Conservation (phyloP, 2,113 vertebrate species). For the Limanda limanda region DNA sequence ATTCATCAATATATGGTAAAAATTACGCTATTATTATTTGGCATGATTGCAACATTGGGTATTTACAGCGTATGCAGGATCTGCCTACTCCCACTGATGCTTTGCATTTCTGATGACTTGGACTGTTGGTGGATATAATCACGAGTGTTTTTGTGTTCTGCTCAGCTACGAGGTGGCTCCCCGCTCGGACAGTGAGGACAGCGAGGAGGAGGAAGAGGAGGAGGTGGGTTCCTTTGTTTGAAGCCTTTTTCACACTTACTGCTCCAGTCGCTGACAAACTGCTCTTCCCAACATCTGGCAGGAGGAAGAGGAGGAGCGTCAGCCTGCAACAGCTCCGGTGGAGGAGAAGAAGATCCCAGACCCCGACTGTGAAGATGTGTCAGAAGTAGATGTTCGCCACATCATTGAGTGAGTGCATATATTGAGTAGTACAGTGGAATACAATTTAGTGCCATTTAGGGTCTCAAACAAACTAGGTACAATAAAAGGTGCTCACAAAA, state of each 20-base stretch:
- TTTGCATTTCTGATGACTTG: no score
- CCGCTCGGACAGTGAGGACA: constrained; percentile 95
- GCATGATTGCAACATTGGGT: no score
- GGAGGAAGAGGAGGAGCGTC: constrained; percentile 91
- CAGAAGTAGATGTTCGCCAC: constrained; percentile 90
- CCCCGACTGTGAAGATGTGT: constrained; percentile 93
- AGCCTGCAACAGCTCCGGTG: constrained; percentile 70
- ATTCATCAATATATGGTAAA: no score
- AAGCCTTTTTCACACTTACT: constrained; percentile 3
- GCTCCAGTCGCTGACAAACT: constrained; percentile 7
- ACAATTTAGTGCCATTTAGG: not conserved
- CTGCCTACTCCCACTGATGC: no score
- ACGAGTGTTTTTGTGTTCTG: constrained; percentile 1
- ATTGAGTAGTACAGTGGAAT: not conserved
- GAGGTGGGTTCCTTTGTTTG: constrained; percentile 79
- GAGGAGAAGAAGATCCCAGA: constrained; percentile 94
- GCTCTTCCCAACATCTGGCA: constrained; percentile 43
- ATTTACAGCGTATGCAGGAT: no score
- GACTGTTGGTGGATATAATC: not conserved
- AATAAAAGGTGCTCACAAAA: not conserved
- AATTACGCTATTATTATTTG: no score
- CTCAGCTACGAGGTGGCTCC: constrained; percentile 94
- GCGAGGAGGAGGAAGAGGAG: constrained; percentile 90
- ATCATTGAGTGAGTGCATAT: constrained; percentile 91
- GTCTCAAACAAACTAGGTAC: not conserved